phyloP scores from a whole-genome alignment of 2,888 invertebrate genomes.

The Oscheius sp. region DNA sequence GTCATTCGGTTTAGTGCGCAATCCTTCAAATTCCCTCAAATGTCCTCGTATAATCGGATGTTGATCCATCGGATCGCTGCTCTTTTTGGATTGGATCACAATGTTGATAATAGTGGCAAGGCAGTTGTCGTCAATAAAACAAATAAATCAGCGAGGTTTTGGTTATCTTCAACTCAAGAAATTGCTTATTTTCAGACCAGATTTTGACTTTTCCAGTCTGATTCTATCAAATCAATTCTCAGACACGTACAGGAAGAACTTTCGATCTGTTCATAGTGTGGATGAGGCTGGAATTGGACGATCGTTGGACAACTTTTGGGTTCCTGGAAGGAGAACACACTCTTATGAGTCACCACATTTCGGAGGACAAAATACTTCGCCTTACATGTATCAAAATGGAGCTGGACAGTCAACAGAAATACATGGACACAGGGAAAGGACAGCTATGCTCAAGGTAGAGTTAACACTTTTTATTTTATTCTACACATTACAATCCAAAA shows the following conservation, averaged over 20 bases:
- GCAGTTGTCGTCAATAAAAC: slow-evolving; percentile 81
- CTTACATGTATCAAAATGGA: slow-evolving; percentile 7
- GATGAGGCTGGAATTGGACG: slow-evolving; percentile 8
- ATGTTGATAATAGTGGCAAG: slow-evolving; percentile 85
- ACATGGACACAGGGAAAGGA: slow-evolving; percentile 5
- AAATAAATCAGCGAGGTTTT: slow-evolving; percentile 76
- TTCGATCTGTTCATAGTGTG: slow-evolving; percentile 7
- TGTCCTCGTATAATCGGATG: slow-evolving; percentile 95
- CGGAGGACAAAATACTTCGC: not conserved
- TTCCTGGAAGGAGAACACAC: slow-evolving; percentile 6
- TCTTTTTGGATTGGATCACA: slow-evolving; percentile 91
- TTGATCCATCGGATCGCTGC: slow-evolving; percentile 91
- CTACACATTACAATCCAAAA: too few species aligned
- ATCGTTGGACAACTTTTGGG: slow-evolving; percentile 13
- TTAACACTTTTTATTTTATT: too few species aligned
- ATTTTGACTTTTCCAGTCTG: slow-evolving; percentile 27
- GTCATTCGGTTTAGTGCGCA: slow-evolving; percentile 63
- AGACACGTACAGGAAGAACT: not conserved
- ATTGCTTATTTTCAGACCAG: slow-evolving; percentile 11
- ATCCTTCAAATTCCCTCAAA: slow-evolving; percentile 86
- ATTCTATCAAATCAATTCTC: not conserved
- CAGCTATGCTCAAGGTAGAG: slow-evolving; percentile 20
- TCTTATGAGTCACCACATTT: slow-evolving; percentile 11
- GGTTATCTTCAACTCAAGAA: not conserved
- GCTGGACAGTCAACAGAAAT: not conserved